Evolutionary conservation across 2,797 vertebrate species (phyloP), one percentile per base, ranked within the genome.

Genomic region (Pogonophryne albipinna): DNA sequence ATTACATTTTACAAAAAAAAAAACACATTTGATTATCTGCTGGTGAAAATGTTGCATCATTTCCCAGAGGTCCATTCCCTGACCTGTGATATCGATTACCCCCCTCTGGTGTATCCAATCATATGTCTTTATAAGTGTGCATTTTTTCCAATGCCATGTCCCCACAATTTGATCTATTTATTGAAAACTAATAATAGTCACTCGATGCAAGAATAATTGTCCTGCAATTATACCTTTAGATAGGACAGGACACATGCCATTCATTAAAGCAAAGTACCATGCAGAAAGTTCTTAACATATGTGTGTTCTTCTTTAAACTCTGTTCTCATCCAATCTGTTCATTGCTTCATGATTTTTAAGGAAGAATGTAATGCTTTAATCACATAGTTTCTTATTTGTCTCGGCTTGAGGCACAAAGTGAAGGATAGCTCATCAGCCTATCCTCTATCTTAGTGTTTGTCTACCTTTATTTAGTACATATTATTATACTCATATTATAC

Each of bases 101-200:
- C 4, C n/a, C 5, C 14, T 52, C 16, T 20, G 51, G 47, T 31
- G 44, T 12, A 13, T 50, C 15, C 60, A 78, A 42, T 50, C 1
- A 63, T 79, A 42, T 50, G 2, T 83, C 47, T 23, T 34, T 62
- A 67, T 57, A 58, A 81, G 46, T 62, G 13, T 58, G 20, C 20
- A 8, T 34, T 61, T 72, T 51, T 62, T 70, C 62, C 19, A n/a
- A 49, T 27, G 9, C 17, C 0, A 11, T 20, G 7, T 41, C 23
- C 23, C 23, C 64, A 61, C 74, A 57, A 15, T 34, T 66, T 55
- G 20, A 56, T 53, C 27, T 13, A 11, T 56, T 3, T 50, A 15
- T 53, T 41, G 7, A 71, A 38, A 31, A 50, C 10, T 23, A 55
- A 55, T 27, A 27, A 27, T 27, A 27, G 27, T 27, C 27, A 5